phyloP scores from a whole-genome alignment of 2,797 vertebrate species.

The Geotrypetes seraphini region DNA sequence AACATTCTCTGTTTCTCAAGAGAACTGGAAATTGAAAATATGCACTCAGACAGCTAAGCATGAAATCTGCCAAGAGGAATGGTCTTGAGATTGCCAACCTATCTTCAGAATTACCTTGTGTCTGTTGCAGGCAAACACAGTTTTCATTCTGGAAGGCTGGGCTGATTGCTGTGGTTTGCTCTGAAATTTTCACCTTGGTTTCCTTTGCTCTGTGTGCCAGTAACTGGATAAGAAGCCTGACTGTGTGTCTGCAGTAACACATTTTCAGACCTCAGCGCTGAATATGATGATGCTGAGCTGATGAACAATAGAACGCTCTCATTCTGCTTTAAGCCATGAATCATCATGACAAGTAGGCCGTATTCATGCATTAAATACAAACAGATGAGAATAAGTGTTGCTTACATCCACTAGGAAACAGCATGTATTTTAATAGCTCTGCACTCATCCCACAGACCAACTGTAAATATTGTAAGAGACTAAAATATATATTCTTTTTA shows the following conservation, averaged over 20 bases:
- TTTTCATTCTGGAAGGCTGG: constrained; percentile 4
- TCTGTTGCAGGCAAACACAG: constrained; percentile 3
- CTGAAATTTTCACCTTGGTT: neutral
- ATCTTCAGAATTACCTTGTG: constrained; percentile 2
- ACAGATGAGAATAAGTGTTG: neutral
- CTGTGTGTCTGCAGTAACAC: constrained; percentile 25
- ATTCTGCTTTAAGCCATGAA: constrained; percentile 16
- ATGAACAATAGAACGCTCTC: too few relatives aligned
- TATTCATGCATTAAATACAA: neutral
- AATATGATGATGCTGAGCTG: too few relatives aligned
- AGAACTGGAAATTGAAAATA: constrained; percentile 35
- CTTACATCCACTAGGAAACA: neutral
- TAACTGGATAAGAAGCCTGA: constrained; percentile 16
- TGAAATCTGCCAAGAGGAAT: constrained; percentile 3
- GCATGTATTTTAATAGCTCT: neutral
- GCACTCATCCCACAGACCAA: neutral
- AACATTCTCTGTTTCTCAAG: constrained; percentile 25
- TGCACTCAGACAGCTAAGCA: constrained; percentile 22
- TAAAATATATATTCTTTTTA: neutral
- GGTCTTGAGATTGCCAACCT: constrained; percentile 21
- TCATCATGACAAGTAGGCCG: constrained; percentile 8
- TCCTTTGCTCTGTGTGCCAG: constrained; percentile 2
- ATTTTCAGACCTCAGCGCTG: constrained; percentile 12
- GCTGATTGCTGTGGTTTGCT: neutral
- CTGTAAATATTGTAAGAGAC: neutral